Base-by-base conservation (phyloP, 1,140 invertebrate species). In the Marisa cornuarietis region DNA sequence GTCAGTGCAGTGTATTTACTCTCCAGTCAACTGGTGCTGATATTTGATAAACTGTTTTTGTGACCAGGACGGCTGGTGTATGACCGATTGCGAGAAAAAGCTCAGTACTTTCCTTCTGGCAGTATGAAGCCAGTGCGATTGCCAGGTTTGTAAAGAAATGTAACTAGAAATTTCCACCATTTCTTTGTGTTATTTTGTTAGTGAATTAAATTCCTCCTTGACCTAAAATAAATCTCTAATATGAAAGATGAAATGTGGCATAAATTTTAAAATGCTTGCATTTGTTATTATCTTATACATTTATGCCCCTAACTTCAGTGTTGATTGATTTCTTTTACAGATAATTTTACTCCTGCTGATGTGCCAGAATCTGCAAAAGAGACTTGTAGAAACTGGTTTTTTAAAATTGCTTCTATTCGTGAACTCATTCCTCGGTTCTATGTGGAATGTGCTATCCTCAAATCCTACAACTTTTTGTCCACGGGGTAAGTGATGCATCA, bases 371-470 rank as follows among this genome's bases (percentile, higher is more conserved):
- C 94, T 80, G 97, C 97, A 0, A 97, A 97, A 90, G 98, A 99
- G 92, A 99, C 97, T 14, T 98, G 97, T 90, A 94, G 96, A 80
- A 99, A 99, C 93, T 99, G 98, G 98, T 98, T 99, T 92, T 99
- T 96, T 91, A 99, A 99, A 93, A 98, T 99, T 89, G 96, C 97
- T 2, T 99, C 97, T 1, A 99, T 99, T 83, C 93, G 97, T 87
- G 98, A 99, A 92, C 90, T 99, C 20, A 93, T 99, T 31, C 97
- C 98, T n/a, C 92, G 97, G 58, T 92, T 99, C 14, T 99, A 98
- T 91, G 94, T 99, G 81, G 97, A 99, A 93, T 95, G 97, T 92
- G 95, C 97, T 14, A 94, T 99, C 81, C 91, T 99, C 31, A 96
- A 96, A 88, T 98, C 96, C 76, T 98, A 98, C 85, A 94, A 93